phyloP scores from a whole-genome alignment of 2,113 vertebrate species.

The Herpetotheres cachinnans region DNA sequence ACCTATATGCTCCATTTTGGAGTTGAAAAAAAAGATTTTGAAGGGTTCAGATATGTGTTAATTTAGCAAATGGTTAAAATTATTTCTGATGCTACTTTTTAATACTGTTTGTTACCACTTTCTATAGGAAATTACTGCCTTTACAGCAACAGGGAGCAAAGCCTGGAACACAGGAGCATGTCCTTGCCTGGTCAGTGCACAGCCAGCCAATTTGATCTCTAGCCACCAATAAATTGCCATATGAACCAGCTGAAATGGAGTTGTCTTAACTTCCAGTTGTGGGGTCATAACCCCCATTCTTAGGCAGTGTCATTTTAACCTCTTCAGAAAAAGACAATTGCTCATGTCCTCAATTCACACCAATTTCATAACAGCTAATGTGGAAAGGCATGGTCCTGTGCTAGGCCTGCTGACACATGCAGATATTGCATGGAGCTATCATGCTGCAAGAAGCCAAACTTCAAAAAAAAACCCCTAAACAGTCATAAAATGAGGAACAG shows the following conservation, averaged over 20 bases:
- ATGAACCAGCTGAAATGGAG: not conserved
- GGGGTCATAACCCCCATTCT: not conserved
- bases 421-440: not conserved
- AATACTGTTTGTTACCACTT: not conserved
- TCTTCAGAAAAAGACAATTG: not conserved
- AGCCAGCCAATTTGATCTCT: not conserved
- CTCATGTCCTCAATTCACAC: not conserved
- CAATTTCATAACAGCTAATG: not conserved
- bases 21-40: not conserved
- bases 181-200: accelerated
- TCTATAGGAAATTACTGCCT: not conserved
- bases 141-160: not conserved
- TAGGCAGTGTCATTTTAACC: not conserved
- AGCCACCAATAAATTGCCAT: not conserved
- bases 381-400: not conserved
- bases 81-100: not conserved
- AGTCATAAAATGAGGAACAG: not conserved
- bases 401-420: not conserved
- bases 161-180: not conserved
- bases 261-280: not conserved
- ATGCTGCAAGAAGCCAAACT: not conserved
- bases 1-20: not conserved
- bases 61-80: not conserved
- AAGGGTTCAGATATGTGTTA: not conserved
- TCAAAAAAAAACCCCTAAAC: not conserved